These are phyloP conservation scores for Elymnias hypermnestra DNA, from an alignment of 1,140 invertebrate species.

Conservation along the genomic window DNA sequence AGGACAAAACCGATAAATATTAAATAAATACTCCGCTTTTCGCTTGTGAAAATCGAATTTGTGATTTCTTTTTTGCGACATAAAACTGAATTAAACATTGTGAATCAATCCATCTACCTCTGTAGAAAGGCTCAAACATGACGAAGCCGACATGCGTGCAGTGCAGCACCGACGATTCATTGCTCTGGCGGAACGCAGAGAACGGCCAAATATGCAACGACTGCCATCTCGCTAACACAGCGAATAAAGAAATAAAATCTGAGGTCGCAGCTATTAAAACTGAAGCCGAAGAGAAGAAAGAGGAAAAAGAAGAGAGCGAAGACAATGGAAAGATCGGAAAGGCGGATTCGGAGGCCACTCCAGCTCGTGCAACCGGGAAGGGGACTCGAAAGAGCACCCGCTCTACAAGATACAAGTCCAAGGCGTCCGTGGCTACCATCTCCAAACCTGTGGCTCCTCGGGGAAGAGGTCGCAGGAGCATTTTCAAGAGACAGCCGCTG, in stretches of 20 bases:
- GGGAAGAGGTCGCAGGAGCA: slow-evolving; percentile 84
- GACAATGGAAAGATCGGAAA: slow-evolving; percentile 49
- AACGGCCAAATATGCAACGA: slow-evolving; percentile 73
- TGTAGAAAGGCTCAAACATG: too few relatives aligned
- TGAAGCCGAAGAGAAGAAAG: slow-evolving; percentile 53
- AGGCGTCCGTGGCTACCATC: slow-evolving; percentile 42
- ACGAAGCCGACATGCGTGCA: slow-evolving; percentile 69
- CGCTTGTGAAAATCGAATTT: too few relatives aligned
- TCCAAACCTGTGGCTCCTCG: slow-evolving; percentile 75
- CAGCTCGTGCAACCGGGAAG: slow-evolving; percentile 60
- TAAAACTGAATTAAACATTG: too few relatives aligned
- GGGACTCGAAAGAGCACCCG: slow-evolving; percentile 66
- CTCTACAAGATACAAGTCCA: slow-evolving; percentile 62
- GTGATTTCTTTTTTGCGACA: too few relatives aligned
- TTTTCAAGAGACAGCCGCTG: slow-evolving; percentile 88
- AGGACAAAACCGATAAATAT: too few relatives aligned
- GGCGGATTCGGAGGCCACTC: slow-evolving; percentile 46
- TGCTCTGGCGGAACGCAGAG: slow-evolving; percentile 65
- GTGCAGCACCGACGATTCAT: slow-evolving; percentile 60
- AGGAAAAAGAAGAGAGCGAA: slow-evolving; percentile 48
- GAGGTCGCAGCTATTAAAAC: slow-evolving; percentile 34
- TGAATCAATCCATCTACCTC: too few relatives aligned
- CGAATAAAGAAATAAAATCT: slow-evolving; percentile 40
- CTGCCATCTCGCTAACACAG: slow-evolving; percentile 57
- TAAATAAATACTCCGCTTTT: too few relatives aligned